Evolutionary conservation across 2,113 vertebrate genomes (phyloP).

Genomic region (Reinhardtius hippoglossoides): DNA sequence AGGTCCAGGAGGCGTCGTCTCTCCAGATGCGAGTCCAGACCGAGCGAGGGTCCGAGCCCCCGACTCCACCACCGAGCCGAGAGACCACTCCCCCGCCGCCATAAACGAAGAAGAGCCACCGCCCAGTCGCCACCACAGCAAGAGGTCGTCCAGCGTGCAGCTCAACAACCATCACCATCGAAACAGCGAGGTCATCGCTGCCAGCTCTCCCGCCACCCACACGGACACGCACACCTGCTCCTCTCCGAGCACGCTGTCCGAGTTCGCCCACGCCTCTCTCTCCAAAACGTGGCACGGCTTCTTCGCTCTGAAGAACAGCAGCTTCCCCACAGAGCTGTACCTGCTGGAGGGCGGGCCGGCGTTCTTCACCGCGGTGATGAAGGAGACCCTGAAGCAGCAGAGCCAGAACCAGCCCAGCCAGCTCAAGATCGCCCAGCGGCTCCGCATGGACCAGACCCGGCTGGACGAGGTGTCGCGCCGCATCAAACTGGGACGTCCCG

Average conservation of each 20-base stretch:
- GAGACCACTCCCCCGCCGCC: conserved; percentile 82
- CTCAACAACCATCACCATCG: conserved; percentile 88
- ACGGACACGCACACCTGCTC: conserved; percentile 81
- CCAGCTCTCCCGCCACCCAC: conserved; percentile 14
- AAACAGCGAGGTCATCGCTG: conserved; percentile 79
- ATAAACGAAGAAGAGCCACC: conserved; percentile 52
- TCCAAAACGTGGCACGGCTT: conserved; percentile 93
- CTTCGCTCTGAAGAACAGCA: conserved; percentile 97
- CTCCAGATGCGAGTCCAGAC: conserved; percentile 90
- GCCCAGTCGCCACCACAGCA: conserved; percentile 81
- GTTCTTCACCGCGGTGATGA: conserved; percentile 88
- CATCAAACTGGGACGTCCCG: conserved; percentile 91
- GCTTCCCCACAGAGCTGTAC: conserved; percentile 95
- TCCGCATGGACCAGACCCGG: conserved; percentile 96
- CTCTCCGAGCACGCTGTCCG: conserved; percentile 87
- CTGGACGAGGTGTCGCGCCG: conserved; percentile 96
- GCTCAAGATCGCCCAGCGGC: conserved; percentile 97
- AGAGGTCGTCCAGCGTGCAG: conserved; percentile 80
- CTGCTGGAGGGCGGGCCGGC: conserved; percentile 91
- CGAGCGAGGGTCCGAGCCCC: conserved; percentile 86
- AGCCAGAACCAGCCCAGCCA: conserved; percentile 86
- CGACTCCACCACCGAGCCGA: conserved; percentile 87
- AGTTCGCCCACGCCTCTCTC: conserved; percentile 90
- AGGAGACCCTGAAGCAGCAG: conserved; percentile 80
- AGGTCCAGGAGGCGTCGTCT: conserved; percentile 66